phyloP scores from a whole-genome alignment of 2,888 invertebrate genomes.

The Sinotaia quadrata region DNA sequence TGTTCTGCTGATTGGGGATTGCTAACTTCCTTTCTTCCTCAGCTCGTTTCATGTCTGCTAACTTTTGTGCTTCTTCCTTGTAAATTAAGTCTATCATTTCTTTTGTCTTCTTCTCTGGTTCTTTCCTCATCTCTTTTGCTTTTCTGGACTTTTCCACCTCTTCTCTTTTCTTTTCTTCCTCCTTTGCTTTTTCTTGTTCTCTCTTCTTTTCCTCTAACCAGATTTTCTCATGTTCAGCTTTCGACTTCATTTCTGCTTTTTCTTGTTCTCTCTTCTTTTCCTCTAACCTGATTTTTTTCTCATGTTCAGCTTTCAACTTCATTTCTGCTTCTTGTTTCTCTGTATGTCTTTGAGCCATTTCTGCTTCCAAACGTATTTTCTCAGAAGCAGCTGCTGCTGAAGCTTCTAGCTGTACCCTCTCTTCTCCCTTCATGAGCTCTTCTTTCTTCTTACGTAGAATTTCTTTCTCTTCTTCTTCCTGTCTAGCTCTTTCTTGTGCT shows the following conservation, averaged over 20 bases:
- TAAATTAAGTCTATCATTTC: background rate
- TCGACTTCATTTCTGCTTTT: slow-evolving; percentile 1
- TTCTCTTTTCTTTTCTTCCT: slow-evolving; percentile 7
- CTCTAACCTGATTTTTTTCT: slow-evolving; percentile 42
- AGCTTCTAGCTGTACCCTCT: slow-evolving; percentile 7
- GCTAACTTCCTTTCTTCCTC: slow-evolving; percentile 4
- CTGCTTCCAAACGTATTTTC: slow-evolving; percentile 12
- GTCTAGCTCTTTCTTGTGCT: slow-evolving; percentile 40
- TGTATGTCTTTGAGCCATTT: slow-evolving; percentile 20
- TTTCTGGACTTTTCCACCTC: slow-evolving; percentile 4
- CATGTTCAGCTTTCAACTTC: slow-evolving; percentile 19
- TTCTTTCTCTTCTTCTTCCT: slow-evolving; percentile 47
- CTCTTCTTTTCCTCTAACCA: slow-evolving; percentile 1
- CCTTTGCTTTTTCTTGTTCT: background rate
- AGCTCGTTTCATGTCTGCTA: slow-evolving; percentile 10
- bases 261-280: slow-evolving; percentile 37
- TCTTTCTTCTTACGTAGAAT: slow-evolving; percentile 29
- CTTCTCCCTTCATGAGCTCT: slow-evolving; percentile 25
- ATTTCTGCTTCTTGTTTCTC: slow-evolving; percentile 9
- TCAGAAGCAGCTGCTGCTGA: slow-evolving; percentile 20
- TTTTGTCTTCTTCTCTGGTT: slow-evolving; percentile 11
- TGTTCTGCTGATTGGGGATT: background rate
- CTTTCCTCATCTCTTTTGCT: background rate
- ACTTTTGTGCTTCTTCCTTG: background rate
- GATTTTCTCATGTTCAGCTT: background rate